A percentile compares a stretch with the other conserved stretches of the same genome.
phyloP scores from a whole-genome alignment of 2,888 invertebrate species.

The Pomacea canaliculata region DNA sequence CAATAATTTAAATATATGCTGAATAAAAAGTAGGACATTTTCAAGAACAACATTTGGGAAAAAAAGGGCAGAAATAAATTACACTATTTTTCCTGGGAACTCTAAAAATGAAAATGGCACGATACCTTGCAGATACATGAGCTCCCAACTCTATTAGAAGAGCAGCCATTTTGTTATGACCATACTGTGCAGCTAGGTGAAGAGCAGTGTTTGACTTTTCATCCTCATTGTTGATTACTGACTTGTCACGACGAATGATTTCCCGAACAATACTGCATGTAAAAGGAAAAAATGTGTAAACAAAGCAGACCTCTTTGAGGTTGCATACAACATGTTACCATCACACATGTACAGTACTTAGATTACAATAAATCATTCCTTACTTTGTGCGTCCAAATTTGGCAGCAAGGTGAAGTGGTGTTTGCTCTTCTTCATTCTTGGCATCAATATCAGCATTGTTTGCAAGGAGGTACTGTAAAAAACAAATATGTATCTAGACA shows the following conservation, averaged over 20 bases:
- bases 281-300: not conserved
- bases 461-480: slow-evolving; percentile 65
- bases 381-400: slow-evolving; percentile 67
- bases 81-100: no score
- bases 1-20: no score
- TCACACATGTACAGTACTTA: no score
- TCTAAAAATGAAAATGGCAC: no score
- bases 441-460: slow-evolving; percentile 67
- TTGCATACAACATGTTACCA: no score
- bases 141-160: slow-evolving; percentile 69
- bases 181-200: slow-evolving; percentile 69
- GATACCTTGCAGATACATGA: slow-evolving; percentile 69
- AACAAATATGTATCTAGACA: not conserved
- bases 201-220: slow-evolving; percentile 71
- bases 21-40: no score
- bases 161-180: slow-evolving; percentile 67
- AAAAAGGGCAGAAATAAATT: no score
- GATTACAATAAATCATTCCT: slow-evolving; percentile 22
- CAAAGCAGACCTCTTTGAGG: no score
- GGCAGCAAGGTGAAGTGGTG: slow-evolving; percentile 71
- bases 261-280: slow-evolving; percentile 65
- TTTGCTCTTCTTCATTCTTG: slow-evolving; percentile 72
- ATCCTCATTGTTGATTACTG: slow-evolving; percentile 69
- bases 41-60: no score
- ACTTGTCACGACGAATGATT: slow-evolving; percentile 61